These are phyloP conservation scores for Neodontobutis hainanensis DNA, from an alignment of 2,113 vertebrate species.

Conservation along the genomic window DNA sequence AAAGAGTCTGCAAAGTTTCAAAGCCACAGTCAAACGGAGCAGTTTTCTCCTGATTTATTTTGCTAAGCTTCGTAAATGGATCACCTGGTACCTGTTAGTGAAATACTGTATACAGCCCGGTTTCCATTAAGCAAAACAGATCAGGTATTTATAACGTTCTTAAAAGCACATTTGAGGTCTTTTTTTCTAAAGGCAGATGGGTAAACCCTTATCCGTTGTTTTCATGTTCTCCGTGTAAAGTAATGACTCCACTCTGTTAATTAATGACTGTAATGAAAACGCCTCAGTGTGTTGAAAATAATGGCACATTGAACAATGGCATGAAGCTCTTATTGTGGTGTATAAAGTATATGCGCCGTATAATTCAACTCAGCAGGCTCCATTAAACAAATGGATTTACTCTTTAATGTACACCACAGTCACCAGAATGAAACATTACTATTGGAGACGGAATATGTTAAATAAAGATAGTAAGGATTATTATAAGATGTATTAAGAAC, in stretches of 20 bases:
- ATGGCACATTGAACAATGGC: slow-evolving; percentile 30
- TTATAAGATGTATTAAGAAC: neutral
- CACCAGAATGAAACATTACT: neutral
- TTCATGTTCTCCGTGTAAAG: too few species aligned
- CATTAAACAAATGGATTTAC: slow-evolving; percentile 21
- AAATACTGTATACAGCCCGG: too few species aligned
- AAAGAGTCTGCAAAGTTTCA: neutral
- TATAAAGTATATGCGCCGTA: slow-evolving; percentile 33
- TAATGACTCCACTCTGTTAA: too few species aligned
- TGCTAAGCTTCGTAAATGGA: neutral
- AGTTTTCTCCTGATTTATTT: neutral
- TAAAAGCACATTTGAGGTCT: too few species aligned
- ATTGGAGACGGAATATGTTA: neutral
- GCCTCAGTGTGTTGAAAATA: slow-evolving; percentile 14
- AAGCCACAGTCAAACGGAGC: neutral
- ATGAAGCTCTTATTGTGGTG: slow-evolving; percentile 23
- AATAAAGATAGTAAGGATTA: too few species aligned
- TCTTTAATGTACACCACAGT: neutral
- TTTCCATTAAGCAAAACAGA: too few species aligned
- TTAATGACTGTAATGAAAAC: too few species aligned
- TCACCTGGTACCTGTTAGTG: neutral
- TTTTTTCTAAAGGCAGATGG: too few species aligned
- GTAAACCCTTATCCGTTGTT: too few species aligned
- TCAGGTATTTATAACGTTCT: too few species aligned
- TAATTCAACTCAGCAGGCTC: slow-evolving; percentile 34